Evolutionary conservation across 2,113 vertebrate genomes (phyloP).

Genomic region (Heteronetta atricapilla): DNA sequence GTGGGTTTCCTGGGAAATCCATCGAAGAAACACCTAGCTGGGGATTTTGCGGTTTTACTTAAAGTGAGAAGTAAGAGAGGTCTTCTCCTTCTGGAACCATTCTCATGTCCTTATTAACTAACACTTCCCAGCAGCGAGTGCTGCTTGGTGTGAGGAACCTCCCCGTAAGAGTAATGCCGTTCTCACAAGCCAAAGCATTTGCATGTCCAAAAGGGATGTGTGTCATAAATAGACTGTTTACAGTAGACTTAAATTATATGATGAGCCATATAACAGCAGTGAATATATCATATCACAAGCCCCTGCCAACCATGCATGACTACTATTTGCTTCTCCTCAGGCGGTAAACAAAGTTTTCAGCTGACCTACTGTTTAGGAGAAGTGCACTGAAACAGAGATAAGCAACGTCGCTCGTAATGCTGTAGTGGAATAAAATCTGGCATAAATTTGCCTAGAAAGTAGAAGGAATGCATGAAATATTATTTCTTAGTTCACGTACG

Average conservation of each 20-base stretch:
- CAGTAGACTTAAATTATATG: slow-evolving; percentile 52
- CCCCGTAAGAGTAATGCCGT: background rate
- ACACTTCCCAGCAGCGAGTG: background rate
- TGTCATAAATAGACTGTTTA: slow-evolving; percentile 57
- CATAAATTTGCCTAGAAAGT: slow-evolving; percentile 61
- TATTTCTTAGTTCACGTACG: slow-evolving; percentile 43
- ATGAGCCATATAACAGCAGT: slow-evolving; percentile 45
- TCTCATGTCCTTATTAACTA: slow-evolving; percentile 16
- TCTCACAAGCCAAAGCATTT: slow-evolving; percentile 56
- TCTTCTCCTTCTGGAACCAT: slow-evolving; percentile 2
- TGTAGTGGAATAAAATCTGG: slow-evolving; percentile 54
- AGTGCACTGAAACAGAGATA: slow-evolving; percentile 63
- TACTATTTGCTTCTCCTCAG: slow-evolving; percentile 48
- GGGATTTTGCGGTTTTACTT: slow-evolving; percentile 17
- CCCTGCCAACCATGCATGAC: slow-evolving; percentile 43
- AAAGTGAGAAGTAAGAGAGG: slow-evolving; percentile 17
- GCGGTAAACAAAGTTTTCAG: slow-evolving; percentile 62
- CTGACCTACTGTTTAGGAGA: slow-evolving; percentile 62
- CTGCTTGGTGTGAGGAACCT: slow-evolving; percentile 4
- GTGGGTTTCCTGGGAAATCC: background rate
- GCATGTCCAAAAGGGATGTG: slow-evolving; percentile 26
- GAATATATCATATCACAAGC: slow-evolving; percentile 16
- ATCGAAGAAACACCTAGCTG: background rate
- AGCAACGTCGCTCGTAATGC: background rate
- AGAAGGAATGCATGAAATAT: slow-evolving; percentile 62